phyloP scores from a whole-genome alignment of 2,797 vertebrate species.

The Rhinatrema bivittatum region DNA sequence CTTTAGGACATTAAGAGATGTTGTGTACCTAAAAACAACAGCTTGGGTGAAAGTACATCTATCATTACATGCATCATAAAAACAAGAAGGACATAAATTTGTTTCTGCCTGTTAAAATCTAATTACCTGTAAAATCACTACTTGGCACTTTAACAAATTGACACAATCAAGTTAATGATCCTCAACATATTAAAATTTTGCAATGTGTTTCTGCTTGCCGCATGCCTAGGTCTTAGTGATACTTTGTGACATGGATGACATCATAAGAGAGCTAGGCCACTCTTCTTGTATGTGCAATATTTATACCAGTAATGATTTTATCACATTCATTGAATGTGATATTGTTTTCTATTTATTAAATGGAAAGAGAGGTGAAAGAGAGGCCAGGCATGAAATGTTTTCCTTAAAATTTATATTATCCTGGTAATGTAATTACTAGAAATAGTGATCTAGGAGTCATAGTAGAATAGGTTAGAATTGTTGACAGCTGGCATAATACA shows the following conservation, averaged over 20 bases:
- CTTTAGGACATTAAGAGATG: conserved; percentile 46
- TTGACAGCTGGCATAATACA: too few relatives aligned
- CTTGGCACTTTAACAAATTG: conserved; percentile 55
- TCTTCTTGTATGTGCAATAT: too few relatives aligned
- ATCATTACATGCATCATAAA: conserved; percentile 51
- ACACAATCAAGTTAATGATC: conserved; percentile 51
- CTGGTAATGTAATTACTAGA: too few relatives aligned
- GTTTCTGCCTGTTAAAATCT: conserved; percentile 54
- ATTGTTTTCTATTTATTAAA: too few relatives aligned
- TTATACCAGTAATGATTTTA: too few relatives aligned
- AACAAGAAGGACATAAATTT: conserved; percentile 45
- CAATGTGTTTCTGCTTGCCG: conserved; percentile 28
- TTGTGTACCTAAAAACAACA: conserved; percentile 51
- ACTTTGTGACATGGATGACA: conserved; percentile 34
- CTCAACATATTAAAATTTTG: conserved; percentile 39
- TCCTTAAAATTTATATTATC: too few relatives aligned
- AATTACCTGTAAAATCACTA: conserved; percentile 67
- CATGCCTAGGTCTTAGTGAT: conserved; percentile 21
- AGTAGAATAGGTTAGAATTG: too few relatives aligned
- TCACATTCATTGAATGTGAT: too few relatives aligned
- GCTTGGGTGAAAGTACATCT: conserved; percentile 40
- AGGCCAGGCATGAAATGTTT: too few relatives aligned
- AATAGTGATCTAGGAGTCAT: too few relatives aligned
- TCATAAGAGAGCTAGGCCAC: too few relatives aligned
- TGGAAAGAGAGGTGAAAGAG: too few relatives aligned